These are phyloP conservation scores for Drosophila pseudotakahashii DNA, from an alignment of 2,888 invertebrate species.

Conservation along the genomic window DNA sequence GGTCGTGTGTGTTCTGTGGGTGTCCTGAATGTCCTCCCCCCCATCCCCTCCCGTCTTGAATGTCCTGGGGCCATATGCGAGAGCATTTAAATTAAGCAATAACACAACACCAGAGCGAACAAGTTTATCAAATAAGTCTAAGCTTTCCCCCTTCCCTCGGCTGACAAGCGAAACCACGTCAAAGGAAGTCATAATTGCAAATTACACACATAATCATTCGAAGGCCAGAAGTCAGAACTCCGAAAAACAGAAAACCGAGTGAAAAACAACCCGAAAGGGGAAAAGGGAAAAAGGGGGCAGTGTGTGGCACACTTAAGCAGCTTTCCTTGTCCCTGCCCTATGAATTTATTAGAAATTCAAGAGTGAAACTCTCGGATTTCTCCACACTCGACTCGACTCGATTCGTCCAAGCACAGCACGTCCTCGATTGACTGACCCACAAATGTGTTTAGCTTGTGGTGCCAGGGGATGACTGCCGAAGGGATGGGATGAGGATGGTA, in stretches of 20 bases:
- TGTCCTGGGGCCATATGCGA: conserved; percentile 24
- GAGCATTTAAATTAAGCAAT: conserved; percentile 55
- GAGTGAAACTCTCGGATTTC: conserved; percentile 74
- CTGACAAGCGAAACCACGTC: conserved; percentile 21
- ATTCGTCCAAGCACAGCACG: conserved; percentile 36
- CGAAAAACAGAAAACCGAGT: conserved; percentile 6
- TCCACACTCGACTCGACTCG: conserved; percentile 9
- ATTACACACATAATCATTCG: conserved; percentile 71
- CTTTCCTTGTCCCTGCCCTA: conserved; percentile 36
- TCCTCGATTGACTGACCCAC: conserved; percentile 69
- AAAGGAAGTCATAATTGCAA: conserved; percentile 75
- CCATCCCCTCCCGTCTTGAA: no score
- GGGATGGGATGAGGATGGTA: not conserved
- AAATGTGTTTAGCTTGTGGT: conserved; percentile 49
- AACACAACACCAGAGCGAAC: conserved; percentile 13
- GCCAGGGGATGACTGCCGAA: conserved; percentile 15
- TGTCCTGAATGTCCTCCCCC: not conserved
- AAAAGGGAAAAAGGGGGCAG: not conserved
- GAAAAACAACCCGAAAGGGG: conserved; percentile 1
- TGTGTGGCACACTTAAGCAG: conserved; percentile 9
- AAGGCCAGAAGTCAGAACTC: conserved; percentile 20
- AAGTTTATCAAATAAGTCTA: conserved; percentile 54
- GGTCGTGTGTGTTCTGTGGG: conserved; percentile 34
- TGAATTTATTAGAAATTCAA: conserved; percentile 79
- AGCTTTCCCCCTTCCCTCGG: not conserved